Evolutionary conservation across 2,113 vertebrate genomes (phyloP).

Genomic region (Nesogale talazaci): DNA sequence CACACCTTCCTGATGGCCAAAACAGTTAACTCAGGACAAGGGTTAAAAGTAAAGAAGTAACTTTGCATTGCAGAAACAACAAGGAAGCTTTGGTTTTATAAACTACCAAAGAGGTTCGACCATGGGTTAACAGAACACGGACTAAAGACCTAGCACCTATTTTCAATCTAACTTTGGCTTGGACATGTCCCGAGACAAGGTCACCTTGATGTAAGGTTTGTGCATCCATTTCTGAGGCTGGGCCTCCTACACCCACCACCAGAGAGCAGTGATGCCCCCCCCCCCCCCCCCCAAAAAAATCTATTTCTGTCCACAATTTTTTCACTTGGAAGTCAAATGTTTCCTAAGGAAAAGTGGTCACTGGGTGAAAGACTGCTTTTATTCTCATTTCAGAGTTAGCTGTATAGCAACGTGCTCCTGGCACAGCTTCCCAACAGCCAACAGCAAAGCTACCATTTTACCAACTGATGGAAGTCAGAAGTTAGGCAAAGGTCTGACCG

Average conservation of each 20-base stretch:
- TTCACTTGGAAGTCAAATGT: background rate
- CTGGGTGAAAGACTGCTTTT: background rate
- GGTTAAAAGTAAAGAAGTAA: conserved; percentile 34
- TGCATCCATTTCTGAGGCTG: no score
- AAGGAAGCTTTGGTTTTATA: conserved; percentile 44
- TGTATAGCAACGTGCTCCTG: background rate
- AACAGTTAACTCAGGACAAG: background rate
- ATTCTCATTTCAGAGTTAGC: background rate
- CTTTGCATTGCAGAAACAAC: background rate
- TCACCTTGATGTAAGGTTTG: background rate
- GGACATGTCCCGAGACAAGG: background rate
- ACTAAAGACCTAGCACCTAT: background rate
- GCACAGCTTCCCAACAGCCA: background rate
- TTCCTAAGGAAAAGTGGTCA: conserved; percentile 11
- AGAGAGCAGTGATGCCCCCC: no score
- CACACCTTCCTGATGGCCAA: conserved; percentile 8
- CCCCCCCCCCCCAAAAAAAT: no score
- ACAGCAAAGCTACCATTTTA: conserved; percentile 2
- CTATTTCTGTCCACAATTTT: conserved; percentile 37
- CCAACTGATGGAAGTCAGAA: background rate
- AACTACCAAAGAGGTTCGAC: conserved; percentile 30
- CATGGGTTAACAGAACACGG: background rate
- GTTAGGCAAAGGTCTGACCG: background rate
- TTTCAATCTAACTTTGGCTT: background rate
- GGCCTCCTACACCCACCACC: no score